Evolutionary conservation across 2,113 vertebrate genomes (phyloP).

Genomic region (Willisornis vidua): DNA sequence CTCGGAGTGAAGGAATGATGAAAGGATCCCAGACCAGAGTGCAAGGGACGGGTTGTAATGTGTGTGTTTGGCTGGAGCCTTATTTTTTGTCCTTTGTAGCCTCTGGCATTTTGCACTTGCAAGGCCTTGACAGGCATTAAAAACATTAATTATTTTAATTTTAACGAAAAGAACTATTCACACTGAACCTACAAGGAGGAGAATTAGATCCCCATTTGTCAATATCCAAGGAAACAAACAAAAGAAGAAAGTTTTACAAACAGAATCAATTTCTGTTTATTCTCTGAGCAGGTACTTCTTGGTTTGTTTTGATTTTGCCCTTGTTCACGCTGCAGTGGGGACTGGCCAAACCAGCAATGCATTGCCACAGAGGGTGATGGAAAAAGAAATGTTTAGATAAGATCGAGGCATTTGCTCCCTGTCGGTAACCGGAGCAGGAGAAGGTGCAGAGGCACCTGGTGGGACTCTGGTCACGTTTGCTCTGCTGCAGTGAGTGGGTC

Average conservation of each 20-base stretch:
- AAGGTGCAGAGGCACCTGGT: not conserved
- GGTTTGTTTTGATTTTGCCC: not conserved
- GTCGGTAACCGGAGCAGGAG: not conserved
- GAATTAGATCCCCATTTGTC: not conserved
- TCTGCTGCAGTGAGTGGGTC: not conserved
- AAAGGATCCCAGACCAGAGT: slow-evolving; percentile 58
- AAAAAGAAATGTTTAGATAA: not conserved
- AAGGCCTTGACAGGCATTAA: slow-evolving; percentile 20
- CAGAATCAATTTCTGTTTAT: not conserved
- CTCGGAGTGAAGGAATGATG: slow-evolving; percentile 55
- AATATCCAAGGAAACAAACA: slow-evolving; percentile 5
- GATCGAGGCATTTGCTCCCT: not conserved
- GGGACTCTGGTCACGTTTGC: not conserved
- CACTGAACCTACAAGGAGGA: not conserved
- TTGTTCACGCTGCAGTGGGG: not conserved
- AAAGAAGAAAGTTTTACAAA: slow-evolving; percentile 27
- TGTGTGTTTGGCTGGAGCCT: slow-evolving; percentile 30
- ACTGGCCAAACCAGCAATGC: not conserved
- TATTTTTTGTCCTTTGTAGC: slow-evolving; percentile 49
- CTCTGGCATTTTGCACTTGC: slow-evolving; percentile 24
- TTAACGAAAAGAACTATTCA: not conserved
- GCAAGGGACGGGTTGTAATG: slow-evolving; percentile 56
- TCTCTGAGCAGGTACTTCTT: not conserved
- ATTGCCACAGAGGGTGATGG: not conserved
- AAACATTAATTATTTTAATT: slow-evolving; percentile 56